Evolutionary conservation across 2,797 vertebrate species (phyloP).

Genomic region (Ctenochaetus hawaiiensis): DNA sequence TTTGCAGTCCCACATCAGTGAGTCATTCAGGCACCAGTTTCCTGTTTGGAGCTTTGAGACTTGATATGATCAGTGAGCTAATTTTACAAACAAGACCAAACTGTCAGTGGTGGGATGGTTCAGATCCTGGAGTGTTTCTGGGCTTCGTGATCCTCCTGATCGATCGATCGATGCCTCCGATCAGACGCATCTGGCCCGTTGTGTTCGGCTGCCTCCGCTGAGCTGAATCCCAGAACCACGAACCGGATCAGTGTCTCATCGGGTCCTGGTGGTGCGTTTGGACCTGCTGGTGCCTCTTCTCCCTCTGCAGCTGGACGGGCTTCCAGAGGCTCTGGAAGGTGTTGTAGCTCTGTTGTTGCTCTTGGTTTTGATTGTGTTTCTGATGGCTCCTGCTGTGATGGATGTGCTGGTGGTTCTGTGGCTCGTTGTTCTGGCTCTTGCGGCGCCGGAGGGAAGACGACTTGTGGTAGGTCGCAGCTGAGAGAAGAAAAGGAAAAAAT

Average conservation of each 20-base stretch:
- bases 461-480: slow-evolving; percentile 93
- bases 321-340: slow-evolving; percentile 24
- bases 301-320: slow-evolving; percentile 27
- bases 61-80: slow-evolving; percentile 13
- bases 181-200: neutral
- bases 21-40: neutral
- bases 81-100: slow-evolving; percentile 21
- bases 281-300: slow-evolving; percentile 47
- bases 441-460: slow-evolving; percentile 85
- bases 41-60: slow-evolving; percentile 8
- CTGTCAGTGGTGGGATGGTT: slow-evolving; percentile 10
- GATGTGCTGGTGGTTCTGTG: slow-evolving; percentile 80
- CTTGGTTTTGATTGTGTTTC: slow-evolving; percentile 71
- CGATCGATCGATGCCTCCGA: slow-evolving; percentile 48
- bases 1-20: too few relatives aligned
- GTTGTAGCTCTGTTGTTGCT: slow-evolving; percentile 83
- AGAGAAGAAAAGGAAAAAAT: slow-evolving; percentile 56
- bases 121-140: slow-evolving; percentile 40
- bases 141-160: slow-evolving; percentile 4
- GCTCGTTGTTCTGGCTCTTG: slow-evolving; percentile 83
- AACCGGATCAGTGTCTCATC: slow-evolving; percentile 47
- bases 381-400: slow-evolving; percentile 72
- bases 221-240: slow-evolving; percentile 6
- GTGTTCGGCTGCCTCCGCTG: neutral
- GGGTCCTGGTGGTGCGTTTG: neutral